Evolutionary conservation across 2,797 vertebrate genomes (phyloP).

Genomic region (Microcaecilia unicolor): DNA sequence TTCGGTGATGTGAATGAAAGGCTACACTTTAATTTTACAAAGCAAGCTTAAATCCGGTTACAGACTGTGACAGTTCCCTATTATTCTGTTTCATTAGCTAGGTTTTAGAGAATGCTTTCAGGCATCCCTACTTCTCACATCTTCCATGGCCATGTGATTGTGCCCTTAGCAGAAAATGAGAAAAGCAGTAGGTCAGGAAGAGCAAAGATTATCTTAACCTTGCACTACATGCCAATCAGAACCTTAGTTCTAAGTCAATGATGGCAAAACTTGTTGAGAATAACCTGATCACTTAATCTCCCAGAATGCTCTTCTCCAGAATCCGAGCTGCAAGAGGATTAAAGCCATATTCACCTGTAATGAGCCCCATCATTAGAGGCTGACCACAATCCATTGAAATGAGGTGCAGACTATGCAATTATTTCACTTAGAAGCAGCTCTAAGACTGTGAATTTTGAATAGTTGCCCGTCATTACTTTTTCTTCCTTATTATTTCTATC

Average conservation of each 20-base stretch:
- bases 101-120: conserved; percentile 50
- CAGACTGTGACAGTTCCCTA: conserved; percentile 47
- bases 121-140: conserved; percentile 41
- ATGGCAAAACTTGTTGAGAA: conserved; percentile 41
- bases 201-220: conserved; percentile 50
- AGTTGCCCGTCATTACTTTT: conserved; percentile 13
- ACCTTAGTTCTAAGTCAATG: conserved; percentile 38
- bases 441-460: conserved; percentile 26
- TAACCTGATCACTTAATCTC: conserved; percentile 43
- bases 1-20: conserved; percentile 47
- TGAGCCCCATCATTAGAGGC: conserved; percentile 37
- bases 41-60: conserved; percentile 55
- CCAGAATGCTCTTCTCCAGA: conserved; percentile 45
- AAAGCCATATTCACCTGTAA: conserved; percentile 39
- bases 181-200: conserved; percentile 51
- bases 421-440: conserved; percentile 29
- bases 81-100: conserved; percentile 60
- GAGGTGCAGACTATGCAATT: conserved; percentile 16
- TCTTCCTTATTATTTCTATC: conserved; percentile 23
- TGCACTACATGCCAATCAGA: conserved; percentile 38
- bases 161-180: conserved; percentile 43
- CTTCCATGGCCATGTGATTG: conserved; percentile 31
- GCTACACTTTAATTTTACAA: conserved; percentile 51
- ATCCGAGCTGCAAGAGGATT: conserved; percentile 38
- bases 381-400: conserved; percentile 30